These are phyloP conservation scores for Dendroctonus valens DNA, from an alignment of 1,140 invertebrate species.

Conservation along the genomic window DNA sequence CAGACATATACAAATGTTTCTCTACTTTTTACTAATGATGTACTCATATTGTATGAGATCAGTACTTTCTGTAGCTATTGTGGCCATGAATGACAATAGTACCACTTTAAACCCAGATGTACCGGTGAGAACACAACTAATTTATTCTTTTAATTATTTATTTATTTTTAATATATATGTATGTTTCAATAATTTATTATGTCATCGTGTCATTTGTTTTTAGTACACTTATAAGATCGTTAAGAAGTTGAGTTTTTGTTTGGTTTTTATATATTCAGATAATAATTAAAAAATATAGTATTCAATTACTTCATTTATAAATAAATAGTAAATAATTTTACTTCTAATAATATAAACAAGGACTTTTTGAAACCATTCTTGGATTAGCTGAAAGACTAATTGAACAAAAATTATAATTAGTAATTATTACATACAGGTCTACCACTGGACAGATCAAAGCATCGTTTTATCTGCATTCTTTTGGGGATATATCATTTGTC, in stretches of 20 bases:
- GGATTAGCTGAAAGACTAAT: too few relatives aligned
- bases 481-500: slow-evolving; percentile 58
- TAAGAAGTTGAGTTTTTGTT: too few relatives aligned
- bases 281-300: too few relatives aligned
- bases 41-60: slow-evolving; percentile 37
- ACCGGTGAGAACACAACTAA: slow-evolving; percentile 1
- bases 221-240: not conserved
- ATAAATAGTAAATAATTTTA: slow-evolving; percentile 22
- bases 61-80: slow-evolving; percentile 38
- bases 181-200: too few relatives aligned
- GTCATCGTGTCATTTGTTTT: not conserved
- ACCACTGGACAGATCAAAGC: slow-evolving; percentile 54
- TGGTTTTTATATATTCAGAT: too few relatives aligned
- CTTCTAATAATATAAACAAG: too few relatives aligned
- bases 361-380: too few relatives aligned
- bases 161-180: too few relatives aligned
- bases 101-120: not conserved
- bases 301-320: not conserved
- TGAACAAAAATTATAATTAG: too few relatives aligned
- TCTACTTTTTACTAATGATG: slow-evolving; percentile 32
- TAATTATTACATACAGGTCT: slow-evolving; percentile 28
- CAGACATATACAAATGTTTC: slow-evolving; percentile 29
- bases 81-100: slow-evolving; percentile 39
- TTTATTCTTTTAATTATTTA: not conserved
- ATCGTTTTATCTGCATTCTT: slow-evolving; percentile 66